Evolutionary conservation across 2,797 vertebrate genomes (phyloP).

Genomic region (Gymnocypris eckloni): DNA sequence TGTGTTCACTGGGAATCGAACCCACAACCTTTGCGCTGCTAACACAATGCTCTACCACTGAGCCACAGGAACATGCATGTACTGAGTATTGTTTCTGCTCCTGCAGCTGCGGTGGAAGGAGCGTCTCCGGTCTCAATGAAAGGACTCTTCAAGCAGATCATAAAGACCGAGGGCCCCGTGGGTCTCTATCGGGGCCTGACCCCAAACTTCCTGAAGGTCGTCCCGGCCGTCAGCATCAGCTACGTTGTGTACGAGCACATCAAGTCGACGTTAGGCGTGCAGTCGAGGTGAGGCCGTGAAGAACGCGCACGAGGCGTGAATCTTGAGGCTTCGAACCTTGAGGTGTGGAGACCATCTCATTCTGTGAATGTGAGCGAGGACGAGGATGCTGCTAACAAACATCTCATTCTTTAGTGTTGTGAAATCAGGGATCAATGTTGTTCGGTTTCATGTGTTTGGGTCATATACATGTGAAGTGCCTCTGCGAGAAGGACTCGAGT

Average conservation of each 20-base stretch:
- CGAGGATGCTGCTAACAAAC: neutral
- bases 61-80: no score
- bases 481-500: neutral
- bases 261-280: slow-evolving; percentile 91
- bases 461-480: slow-evolving; percentile 6
- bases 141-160: slow-evolving; percentile 90
- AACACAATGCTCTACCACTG: no score
- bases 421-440: slow-evolving; percentile 42
- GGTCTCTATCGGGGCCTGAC: slow-evolving; percentile 95
- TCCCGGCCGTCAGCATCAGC: slow-evolving; percentile 98
- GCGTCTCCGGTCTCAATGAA: slow-evolving; percentile 84
- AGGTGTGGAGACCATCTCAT: slow-evolving; percentile 46
- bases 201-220: slow-evolving; percentile 97
- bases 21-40: no score
- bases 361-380: slow-evolving; percentile 55
- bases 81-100: neutral
- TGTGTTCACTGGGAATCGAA: no score
- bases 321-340: slow-evolving; percentile 24
- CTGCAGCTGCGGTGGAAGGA: slow-evolving; percentile 81
- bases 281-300: slow-evolving; percentile 80
- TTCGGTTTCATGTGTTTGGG: neutral
- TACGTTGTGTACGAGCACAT: slow-evolving; percentile 96
- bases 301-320: slow-evolving; percentile 12
- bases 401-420: slow-evolving; percentile 17
- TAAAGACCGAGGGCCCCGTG: slow-evolving; percentile 87